Percentiles rank a stretch among this genome's conserved stretches.
These are phyloP conservation scores for Prietella phreatophila DNA, from an alignment of 2,113 vertebrate genomes.

Conservation along the genomic window DNA sequence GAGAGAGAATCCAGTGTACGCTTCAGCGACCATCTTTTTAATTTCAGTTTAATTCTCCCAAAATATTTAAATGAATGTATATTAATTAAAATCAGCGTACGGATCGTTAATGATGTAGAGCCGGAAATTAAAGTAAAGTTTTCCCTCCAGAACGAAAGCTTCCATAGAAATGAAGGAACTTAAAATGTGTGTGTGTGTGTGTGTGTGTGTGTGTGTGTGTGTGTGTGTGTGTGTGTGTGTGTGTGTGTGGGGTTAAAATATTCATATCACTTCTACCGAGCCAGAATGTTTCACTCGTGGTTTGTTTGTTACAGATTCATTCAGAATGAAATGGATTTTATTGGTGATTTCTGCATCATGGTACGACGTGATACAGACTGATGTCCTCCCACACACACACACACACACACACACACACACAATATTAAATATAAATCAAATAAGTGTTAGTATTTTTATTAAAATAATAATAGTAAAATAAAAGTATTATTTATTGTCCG, in stretches of 20 bases:
- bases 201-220: constrained; percentile 5
- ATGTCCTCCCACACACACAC: background rate
- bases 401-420: too few relatives aligned
- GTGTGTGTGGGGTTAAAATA: background rate
- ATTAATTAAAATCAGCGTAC: constrained; percentile 22
- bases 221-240: background rate
- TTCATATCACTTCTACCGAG: background rate
- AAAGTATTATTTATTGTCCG: too few relatives aligned
- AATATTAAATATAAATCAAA: too few relatives aligned
- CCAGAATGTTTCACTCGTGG: background rate
- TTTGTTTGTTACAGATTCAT: constrained; percentile 1
- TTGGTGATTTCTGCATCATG: background rate
- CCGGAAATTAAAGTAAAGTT: constrained; percentile 4
- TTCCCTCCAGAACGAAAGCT: background rate
- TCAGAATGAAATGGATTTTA: background rate
- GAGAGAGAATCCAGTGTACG: background rate
- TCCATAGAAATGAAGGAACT: constrained; percentile 5
- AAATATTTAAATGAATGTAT: constrained; percentile 19
- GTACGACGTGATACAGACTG: background rate
- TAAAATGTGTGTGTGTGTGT: constrained; percentile 1
- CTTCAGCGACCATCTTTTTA: background rate
- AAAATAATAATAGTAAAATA: too few relatives aligned
- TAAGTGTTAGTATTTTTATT: too few relatives aligned
- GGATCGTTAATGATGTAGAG: constrained; percentile 25
- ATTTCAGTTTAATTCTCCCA: constrained; percentile 8